phyloP scores from a whole-genome alignment of 2,888 invertebrate genomes.

The Meghimatium bilineatum region DNA sequence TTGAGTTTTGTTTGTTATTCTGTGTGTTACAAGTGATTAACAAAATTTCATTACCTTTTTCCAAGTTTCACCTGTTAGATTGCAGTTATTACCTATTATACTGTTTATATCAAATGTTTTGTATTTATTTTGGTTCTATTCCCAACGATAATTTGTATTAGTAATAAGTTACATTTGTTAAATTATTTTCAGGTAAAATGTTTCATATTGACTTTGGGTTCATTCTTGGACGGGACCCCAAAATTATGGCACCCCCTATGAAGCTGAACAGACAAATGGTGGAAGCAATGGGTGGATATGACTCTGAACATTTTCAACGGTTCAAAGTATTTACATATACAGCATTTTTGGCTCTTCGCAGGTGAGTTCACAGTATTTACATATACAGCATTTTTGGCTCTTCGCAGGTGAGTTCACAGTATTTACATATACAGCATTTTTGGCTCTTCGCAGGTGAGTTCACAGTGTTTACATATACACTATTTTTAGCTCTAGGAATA shows the following conservation, averaged over 20 bases:
- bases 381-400: conserved; percentile 95
- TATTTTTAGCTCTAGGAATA: too few species aligned
- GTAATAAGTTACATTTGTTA: too few species aligned
- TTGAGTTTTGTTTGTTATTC: too few species aligned
- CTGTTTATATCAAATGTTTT: too few species aligned
- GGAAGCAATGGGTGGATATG: conserved; percentile 84
- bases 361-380: conserved; percentile 84
- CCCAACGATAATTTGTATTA: too few species aligned
- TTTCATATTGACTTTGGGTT: conserved; percentile 87
- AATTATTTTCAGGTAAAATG: conserved; percentile 68
- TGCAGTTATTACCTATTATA: too few species aligned
- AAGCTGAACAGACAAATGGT: conserved; percentile 99
- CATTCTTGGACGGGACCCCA: conserved; percentile 97
- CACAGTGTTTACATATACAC: too few species aligned
- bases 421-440: conserved; percentile 93
- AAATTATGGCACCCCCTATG: conserved; percentile 99
- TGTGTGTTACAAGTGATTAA: too few species aligned
- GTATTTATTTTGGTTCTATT: too few species aligned
- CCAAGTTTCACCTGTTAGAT: too few species aligned
- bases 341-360: conserved; percentile 93
- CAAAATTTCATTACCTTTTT: too few species aligned
- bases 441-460: conserved; percentile 88
- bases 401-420: conserved; percentile 85
- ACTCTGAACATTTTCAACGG: conserved; percentile 92
- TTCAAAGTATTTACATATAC: conserved; percentile 95